Conservation (phyloP, 2,113 vertebrate genomes). For the Opisthocomus hoazin region DNA sequence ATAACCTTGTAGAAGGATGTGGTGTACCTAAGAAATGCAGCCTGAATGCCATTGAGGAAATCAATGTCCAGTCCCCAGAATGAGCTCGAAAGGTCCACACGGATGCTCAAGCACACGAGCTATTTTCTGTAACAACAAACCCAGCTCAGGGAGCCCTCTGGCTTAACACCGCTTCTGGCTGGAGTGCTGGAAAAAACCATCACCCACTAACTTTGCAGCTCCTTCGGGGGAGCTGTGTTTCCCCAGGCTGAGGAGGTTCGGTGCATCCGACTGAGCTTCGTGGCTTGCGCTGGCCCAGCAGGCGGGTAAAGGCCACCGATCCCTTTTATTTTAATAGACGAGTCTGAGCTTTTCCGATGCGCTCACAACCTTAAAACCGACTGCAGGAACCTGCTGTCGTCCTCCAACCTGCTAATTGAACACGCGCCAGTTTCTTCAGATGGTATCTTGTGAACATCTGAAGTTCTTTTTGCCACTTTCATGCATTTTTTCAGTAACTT, state of each 20-base stretch:
- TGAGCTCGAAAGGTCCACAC: background rate
- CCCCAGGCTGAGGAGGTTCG: fast-evolving
- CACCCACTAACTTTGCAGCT: background rate
- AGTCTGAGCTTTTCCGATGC: background rate
- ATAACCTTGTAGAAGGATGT: background rate
- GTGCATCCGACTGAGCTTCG: background rate
- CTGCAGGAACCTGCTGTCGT: background rate
- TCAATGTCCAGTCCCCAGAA: background rate
- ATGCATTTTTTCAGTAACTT: background rate
- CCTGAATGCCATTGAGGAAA: background rate
- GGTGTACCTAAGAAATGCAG: background rate
- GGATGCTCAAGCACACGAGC: background rate
- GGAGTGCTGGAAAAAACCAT: background rate
- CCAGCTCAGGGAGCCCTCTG: background rate
- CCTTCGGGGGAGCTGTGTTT: background rate
- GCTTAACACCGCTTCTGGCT: background rate
- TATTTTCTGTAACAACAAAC: background rate
- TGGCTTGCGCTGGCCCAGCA: fast-evolving
- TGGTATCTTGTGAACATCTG: background rate
- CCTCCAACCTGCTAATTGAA: background rate
- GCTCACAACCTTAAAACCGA: background rate
- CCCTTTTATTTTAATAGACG: background rate
- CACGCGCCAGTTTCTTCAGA: background rate
- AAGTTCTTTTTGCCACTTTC: background rate
- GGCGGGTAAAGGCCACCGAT: fast-evolving